A percentile compares a stretch with the other conserved stretches of the same genome.
phyloP scores from a whole-genome alignment of 2,797 vertebrate genomes.

The Cheirogaleus major region DNA sequence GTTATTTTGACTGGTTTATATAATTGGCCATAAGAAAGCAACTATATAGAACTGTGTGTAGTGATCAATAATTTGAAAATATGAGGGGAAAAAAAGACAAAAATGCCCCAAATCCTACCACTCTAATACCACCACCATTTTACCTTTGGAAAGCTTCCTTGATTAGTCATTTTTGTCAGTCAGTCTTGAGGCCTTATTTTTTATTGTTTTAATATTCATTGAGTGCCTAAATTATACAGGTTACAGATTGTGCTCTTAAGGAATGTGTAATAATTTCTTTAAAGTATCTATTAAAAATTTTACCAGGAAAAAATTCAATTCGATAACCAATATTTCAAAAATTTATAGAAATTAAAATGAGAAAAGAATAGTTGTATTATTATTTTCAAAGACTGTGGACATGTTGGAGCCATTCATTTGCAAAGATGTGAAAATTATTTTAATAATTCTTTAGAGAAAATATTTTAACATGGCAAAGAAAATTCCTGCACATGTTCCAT shows the following conservation, averaged over 20 bases:
- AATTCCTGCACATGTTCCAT: not conserved
- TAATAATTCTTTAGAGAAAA: not conserved
- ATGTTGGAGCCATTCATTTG: not conserved
- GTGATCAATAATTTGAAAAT: slow-evolving; percentile 32
- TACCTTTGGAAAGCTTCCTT: not conserved
- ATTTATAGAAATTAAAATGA: not conserved
- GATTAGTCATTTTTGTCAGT: not conserved
- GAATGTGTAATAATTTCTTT: not conserved
- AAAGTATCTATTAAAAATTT: slow-evolving; percentile 52
- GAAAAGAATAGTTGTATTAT: not conserved
- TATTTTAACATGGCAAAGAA: not conserved
- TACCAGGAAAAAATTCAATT: slow-evolving; percentile 31
- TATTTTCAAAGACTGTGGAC: not conserved
- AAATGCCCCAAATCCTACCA: not conserved
- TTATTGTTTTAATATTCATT: slow-evolving; percentile 31
- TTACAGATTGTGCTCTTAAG: not conserved
- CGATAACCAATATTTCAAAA: slow-evolving; percentile 1
- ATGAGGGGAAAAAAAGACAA: not conserved
- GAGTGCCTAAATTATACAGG: not conserved
- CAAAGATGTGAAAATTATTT: not conserved
- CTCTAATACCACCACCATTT: not conserved
- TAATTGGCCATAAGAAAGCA: not conserved
- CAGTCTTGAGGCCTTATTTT: not conserved
- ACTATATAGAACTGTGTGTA: not conserved
- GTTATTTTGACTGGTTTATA: not conserved